A percentile compares a stretch with the other conserved stretches of the same genome.
Conservation (phyloP, 1,140 invertebrate genomes). For the Drosophila nigromelanica region DNA sequence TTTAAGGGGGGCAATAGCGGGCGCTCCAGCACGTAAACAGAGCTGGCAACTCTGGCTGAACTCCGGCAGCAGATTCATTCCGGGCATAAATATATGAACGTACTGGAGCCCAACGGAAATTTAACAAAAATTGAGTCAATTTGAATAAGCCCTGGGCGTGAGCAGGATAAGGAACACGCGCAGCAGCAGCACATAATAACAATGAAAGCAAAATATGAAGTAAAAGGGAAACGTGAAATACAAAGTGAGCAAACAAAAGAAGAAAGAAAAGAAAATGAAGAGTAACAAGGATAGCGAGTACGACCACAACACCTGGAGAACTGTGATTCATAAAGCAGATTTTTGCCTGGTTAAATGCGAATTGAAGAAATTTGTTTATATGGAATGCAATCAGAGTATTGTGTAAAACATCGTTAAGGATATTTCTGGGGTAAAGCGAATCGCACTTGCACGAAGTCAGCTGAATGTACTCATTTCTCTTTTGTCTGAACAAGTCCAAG, state of each 20-base stretch:
- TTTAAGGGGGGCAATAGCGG: no score
- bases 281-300: not conserved
- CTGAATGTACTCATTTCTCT: no score
- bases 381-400: no score
- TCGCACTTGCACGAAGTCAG: no score
- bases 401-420: no score
- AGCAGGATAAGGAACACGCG: constrained; percentile 32
- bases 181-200: constrained; percentile 41
- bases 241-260: constrained; percentile 38
- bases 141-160: constrained; percentile 67
- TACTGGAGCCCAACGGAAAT: constrained; percentile 64
- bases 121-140: constrained; percentile 81
- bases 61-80: constrained; percentile 29
- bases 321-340: not conserved
- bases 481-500: no score
- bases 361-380: not conserved
- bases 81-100: constrained; percentile 43
- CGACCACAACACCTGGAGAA: constrained; percentile 1
- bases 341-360: not conserved
- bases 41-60: not conserved
- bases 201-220: constrained; percentile 39
- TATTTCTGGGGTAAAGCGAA: no score
- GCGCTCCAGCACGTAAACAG: constrained; percentile 9
- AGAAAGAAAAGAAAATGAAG: not conserved
- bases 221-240: constrained; percentile 32